Conservation (phyloP, 2,113 vertebrate species). For the Craseonycteris thonglongyai region DNA sequence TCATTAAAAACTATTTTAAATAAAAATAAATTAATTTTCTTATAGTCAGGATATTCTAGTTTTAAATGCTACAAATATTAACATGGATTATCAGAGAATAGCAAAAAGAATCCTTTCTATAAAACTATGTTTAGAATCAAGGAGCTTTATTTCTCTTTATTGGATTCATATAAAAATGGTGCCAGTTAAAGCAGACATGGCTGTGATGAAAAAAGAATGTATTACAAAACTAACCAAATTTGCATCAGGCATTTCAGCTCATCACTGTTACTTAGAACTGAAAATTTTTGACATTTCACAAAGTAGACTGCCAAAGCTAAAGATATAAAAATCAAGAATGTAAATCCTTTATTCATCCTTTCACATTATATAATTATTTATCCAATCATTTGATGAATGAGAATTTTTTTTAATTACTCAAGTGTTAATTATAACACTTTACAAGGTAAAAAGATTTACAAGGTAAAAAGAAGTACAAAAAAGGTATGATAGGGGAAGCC, state of each 20-base stretch:
- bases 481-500: too few relatives aligned
- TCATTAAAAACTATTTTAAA: not conserved
- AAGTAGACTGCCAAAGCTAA: not conserved
- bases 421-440: not conserved
- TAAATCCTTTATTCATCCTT: conserved; percentile 1
- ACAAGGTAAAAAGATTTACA: not conserved
- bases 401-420: not conserved
- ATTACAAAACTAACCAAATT: not conserved
- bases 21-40: not conserved
- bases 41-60: not conserved
- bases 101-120: not conserved
- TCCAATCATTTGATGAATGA: not conserved
- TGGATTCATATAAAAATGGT: not conserved
- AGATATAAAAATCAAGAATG: not conserved
- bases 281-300: not conserved
- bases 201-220: not conserved
- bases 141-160: not conserved
- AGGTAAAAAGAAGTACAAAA: not conserved
- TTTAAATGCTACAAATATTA: not conserved
- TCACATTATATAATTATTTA: not conserved
- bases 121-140: not conserved
- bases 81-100: not conserved
- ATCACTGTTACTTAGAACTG: not conserved
- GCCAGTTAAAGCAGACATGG: not conserved
- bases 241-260: not conserved